Evolutionary conservation across 1,140 invertebrate species (phyloP).

Genomic region (Latrodectus geometricus): DNA sequence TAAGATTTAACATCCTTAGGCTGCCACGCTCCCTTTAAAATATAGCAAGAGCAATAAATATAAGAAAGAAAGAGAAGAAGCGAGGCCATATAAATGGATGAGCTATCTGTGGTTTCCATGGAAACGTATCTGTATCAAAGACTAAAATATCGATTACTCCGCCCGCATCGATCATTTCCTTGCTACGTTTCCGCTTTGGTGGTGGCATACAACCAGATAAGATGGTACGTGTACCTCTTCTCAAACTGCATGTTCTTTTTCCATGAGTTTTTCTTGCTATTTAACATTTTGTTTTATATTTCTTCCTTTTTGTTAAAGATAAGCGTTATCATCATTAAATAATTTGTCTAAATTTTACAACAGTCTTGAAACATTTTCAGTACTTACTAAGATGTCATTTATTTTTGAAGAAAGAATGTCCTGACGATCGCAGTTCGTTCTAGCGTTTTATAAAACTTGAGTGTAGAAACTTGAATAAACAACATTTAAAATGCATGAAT

Average conservation of each 20-base stretch:
- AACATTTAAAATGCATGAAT: too few species aligned
- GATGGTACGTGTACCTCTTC: slow-evolving; percentile 11
- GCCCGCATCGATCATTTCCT: slow-evolving; percentile 53
- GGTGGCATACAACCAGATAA: neutral
- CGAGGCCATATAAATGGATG: slow-evolving; percentile 23
- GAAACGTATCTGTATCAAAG: slow-evolving; percentile 47
- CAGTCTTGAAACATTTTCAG: too few species aligned
- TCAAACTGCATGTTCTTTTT: neutral
- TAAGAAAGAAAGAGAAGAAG: slow-evolving; percentile 17
- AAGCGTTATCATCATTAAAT: too few species aligned
- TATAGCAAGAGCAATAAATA: slow-evolving; percentile 5
- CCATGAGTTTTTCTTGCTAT: neutral
- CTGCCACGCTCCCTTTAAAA: neutral
- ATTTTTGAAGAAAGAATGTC: too few species aligned
- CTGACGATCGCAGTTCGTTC: too few species aligned
- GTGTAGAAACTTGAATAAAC: too few species aligned
- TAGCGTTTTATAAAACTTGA: too few species aligned
- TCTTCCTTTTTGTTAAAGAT: slow-evolving; percentile 3
- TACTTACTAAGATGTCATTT: too few species aligned
- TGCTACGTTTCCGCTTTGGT: slow-evolving; percentile 36
- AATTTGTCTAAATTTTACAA: too few species aligned
- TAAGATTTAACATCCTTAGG: neutral
- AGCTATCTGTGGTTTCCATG: slow-evolving; percentile 35
- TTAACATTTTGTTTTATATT: slow-evolving; percentile 8
- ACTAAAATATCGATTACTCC: slow-evolving; percentile 47